Conservation (phyloP, 2,113 vertebrate species). For the Crypturellus undulatus region DNA sequence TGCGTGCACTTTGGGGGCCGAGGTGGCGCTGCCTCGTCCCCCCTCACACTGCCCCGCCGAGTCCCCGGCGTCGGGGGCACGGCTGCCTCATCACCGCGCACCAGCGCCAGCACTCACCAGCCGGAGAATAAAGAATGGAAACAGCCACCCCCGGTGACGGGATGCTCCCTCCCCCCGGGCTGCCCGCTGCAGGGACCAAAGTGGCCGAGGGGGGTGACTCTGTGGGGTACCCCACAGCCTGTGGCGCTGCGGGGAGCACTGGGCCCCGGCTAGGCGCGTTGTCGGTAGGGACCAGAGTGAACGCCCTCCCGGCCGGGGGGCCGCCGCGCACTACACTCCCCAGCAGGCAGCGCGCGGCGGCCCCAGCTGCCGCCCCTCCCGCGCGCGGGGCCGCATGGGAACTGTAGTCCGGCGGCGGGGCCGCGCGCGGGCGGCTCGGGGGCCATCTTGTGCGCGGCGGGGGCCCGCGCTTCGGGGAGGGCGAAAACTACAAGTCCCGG, state of each 20-base stretch:
- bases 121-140: constrained; percentile 23
- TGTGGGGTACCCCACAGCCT: not conserved
- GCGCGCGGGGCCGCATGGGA: too few relatives aligned
- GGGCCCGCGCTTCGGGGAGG: too few relatives aligned
- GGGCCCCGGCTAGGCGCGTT: too few relatives aligned
- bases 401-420: too few relatives aligned
- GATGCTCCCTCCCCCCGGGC: too few relatives aligned
- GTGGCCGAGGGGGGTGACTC: too few relatives aligned
- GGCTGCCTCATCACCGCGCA: too few relatives aligned
- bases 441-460: not conserved
- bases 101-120: not conserved
- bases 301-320: too few relatives aligned
- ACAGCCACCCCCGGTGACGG: too few relatives aligned
- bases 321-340: not conserved
- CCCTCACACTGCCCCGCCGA: not conserved
- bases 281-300: not conserved
- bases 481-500: not conserved
- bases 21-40: not conserved
- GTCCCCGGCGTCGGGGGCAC: too few relatives aligned
- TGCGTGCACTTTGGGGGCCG: not conserved
- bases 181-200: too few relatives aligned
- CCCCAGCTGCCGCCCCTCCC: too few relatives aligned
- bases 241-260: not conserved
- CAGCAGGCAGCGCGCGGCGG: not conserved
- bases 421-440: accelerated